A percentile compares a stretch with the other conserved stretches of the same genome.
These are phyloP conservation scores for Limnephilus lunatus DNA, from an alignment of 2,888 invertebrate genomes.

Conservation along the genomic window DNA sequence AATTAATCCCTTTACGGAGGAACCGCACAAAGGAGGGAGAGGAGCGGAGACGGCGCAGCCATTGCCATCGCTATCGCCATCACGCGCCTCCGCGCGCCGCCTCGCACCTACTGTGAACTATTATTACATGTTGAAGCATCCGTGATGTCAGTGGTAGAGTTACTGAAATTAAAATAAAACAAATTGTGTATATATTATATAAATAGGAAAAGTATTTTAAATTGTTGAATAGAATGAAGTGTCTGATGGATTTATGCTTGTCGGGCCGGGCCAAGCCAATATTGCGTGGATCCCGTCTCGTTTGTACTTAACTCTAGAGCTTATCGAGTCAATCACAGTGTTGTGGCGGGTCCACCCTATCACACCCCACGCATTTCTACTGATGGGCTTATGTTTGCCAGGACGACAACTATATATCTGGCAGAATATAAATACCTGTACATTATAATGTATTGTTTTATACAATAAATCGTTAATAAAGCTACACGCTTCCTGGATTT, in stretches of 20 bases:
- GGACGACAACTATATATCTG: slow-evolving; percentile 61
- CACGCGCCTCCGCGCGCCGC: slow-evolving; percentile 8
- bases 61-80: not conserved
- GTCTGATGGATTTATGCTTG: slow-evolving; percentile 61
- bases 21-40: slow-evolving; percentile 66
- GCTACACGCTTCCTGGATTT: slow-evolving; percentile 67
- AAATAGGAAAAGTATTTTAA: slow-evolving; percentile 66
- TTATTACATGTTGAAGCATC: slow-evolving; percentile 62
- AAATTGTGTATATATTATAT: slow-evolving; percentile 66
- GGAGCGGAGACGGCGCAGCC: slow-evolving; percentile 65
- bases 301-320: slow-evolving; percentile 58
- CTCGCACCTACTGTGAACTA: slow-evolving; percentile 60
- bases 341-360: slow-evolving; percentile 35
- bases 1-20: slow-evolving; percentile 59
- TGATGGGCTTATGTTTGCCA: slow-evolving; percentile 60
- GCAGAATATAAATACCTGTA: slow-evolving; percentile 75
- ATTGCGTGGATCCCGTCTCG: slow-evolving; percentile 42
- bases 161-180: slow-evolving; percentile 65
- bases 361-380: slow-evolving; percentile 44
- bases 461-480: slow-evolving; percentile 80
- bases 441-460: slow-evolving; percentile 81
- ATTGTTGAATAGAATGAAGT: slow-evolving; percentile 66
- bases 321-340: slow-evolving; percentile 27
- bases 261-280: slow-evolving; percentile 54
- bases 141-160: slow-evolving; percentile 66